Conservation (phyloP, 2,888 invertebrate genomes). For the Neoscelio sp. region DNA sequence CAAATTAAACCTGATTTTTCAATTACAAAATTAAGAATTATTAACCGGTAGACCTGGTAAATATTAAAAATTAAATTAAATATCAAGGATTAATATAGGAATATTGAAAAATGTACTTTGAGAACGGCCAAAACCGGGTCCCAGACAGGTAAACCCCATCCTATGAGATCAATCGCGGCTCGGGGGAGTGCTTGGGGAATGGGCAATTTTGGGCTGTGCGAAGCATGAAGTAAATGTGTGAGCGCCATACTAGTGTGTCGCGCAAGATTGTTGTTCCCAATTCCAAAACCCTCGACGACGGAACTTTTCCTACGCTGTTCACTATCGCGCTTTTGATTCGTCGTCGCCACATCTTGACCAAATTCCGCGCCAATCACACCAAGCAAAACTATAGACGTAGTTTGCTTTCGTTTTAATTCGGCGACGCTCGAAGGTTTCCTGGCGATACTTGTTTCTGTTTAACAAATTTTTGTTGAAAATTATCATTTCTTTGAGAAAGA, state of each 20-base stretch:
- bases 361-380: constrained; percentile 99
- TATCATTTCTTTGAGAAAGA: too few relatives aligned
- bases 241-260: constrained; percentile 97
- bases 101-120: constrained; percentile 85
- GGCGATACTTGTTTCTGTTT: constrained; percentile 84
- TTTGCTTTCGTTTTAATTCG: constrained; percentile 96
- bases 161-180: constrained; percentile 98
- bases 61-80: too few relatives aligned
- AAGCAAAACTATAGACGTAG: constrained; percentile 97
- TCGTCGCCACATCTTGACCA: constrained; percentile 95
- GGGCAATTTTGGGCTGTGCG: constrained; percentile 93
- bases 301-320: constrained; percentile 90
- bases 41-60: too few relatives aligned
- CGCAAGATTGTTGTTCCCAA: constrained; percentile 95
- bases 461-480: too few relatives aligned
- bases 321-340: constrained; percentile 86
- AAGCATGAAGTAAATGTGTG: constrained; percentile 95
- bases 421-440: constrained; percentile 93
- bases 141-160: constrained; percentile 99
- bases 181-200: constrained; percentile 96
- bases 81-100: too few relatives aligned
- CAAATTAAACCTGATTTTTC: too few relatives aligned
- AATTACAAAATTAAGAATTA: too few relatives aligned
- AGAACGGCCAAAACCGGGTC: constrained; percentile 98
- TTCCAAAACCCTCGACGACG: constrained; percentile 94